Conservation (phyloP, 2,888 invertebrate species). For the Mesochorus sp. region DNA sequence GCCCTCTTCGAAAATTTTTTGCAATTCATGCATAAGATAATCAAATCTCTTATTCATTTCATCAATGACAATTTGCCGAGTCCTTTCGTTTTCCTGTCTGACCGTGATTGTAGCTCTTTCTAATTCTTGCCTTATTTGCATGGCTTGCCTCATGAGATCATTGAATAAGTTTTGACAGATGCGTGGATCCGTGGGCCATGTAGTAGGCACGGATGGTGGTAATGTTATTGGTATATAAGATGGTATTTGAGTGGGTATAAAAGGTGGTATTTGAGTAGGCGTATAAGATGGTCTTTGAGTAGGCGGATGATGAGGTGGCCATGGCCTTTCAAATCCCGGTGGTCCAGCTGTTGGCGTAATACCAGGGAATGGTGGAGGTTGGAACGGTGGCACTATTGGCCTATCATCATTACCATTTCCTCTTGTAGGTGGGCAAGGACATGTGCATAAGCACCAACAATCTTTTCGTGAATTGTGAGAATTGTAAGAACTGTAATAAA, state of each 20-base stretch:
- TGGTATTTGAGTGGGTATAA: neutral
- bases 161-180: neutral
- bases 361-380: neutral
- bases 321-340: neutral
- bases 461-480: neutral
- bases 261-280: neutral
- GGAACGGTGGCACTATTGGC: neutral
- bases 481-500: too few species aligned
- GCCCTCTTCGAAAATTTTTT: neutral
- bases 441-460: conserved; percentile 56
- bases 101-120: neutral
- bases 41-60: neutral
- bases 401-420: neutral
- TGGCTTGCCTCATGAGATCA: neutral
- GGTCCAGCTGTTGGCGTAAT: neutral
- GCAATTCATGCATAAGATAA: neutral
- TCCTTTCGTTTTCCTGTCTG: neutral
- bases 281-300: too few species aligned
- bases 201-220: neutral
- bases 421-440: conserved; percentile 40
- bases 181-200: neutral
- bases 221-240: neutral
- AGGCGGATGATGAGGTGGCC: neutral
- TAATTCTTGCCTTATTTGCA: neutral
- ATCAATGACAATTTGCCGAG: neutral